Base-by-base conservation (phyloP, 2,888 invertebrate species). In the Andrena camellia region DNA sequence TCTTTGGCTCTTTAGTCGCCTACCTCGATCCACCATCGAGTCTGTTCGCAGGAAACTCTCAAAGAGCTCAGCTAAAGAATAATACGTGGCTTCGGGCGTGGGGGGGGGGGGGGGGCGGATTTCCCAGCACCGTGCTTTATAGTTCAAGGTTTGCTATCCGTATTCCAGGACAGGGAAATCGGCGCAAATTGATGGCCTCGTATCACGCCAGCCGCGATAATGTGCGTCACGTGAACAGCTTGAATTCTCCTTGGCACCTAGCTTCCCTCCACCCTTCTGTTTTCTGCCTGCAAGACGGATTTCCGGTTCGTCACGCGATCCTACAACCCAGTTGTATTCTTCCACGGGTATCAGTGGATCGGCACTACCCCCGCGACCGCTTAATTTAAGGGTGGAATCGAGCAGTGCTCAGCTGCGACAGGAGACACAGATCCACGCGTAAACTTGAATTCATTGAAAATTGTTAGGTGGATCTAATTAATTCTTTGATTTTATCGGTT, bases 141-240 rank as follows among this genome's bases (percentile, higher is more conserved):
- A 82, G 83, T 83, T 83, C 83, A 83, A 83, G 83, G 82, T 48
- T 72, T 50, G 63, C 83, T 83, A 64, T 78, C 83, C 71, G 63
- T 83, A 48, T 74, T 83, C 57, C 62, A 48, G 63, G 78, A 74
- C 52, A 52, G 68, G 50, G 52, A 59, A 67, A 73, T 59, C 67
- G 70, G 35, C 17, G 63, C 78, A 42, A 74, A 84, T 78, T 72
- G 83, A 84, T 84, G 83, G 68, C 52, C 13, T 33, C 66, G 26
- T 60, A 50, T 71, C 83, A 84, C 83, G 83, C 83, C 54, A 84
- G 42, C 63, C 57, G 59, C n/a, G 81, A 82, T 82, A 82, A 82
- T 62, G 48, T 54, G 23, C 52, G 73, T 66, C 80, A 79, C 81
- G 82, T 81, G 82, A 83, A 52, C 62, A 42, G 31, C 59, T 31